Conservation (phyloP, 2,113 vertebrate species). For the Microtus ochrogaster region DNA sequence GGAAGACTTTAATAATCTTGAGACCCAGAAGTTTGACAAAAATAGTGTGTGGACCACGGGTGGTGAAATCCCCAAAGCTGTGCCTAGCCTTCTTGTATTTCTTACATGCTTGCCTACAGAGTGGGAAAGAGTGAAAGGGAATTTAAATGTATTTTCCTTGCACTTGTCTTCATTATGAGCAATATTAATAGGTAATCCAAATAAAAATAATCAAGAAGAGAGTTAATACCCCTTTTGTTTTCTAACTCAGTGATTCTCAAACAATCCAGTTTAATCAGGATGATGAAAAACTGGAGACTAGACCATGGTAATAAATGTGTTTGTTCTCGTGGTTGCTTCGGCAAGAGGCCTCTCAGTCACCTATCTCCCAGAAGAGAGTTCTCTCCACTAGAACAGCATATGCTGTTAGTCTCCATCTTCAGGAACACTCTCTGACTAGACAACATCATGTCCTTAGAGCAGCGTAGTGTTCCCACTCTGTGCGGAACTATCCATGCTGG, state of each 20-base stretch:
- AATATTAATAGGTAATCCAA: neutral
- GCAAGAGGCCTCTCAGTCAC: constrained; percentile 41
- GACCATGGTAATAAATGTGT: constrained; percentile 35
- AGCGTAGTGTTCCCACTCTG: constrained; percentile 17
- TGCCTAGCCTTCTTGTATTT: constrained; percentile 13
- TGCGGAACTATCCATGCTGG: constrained; percentile 31
- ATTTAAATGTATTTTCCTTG: constrained; percentile 59
- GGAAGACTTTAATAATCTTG: constrained; percentile 52
- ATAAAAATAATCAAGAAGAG: constrained; percentile 43
- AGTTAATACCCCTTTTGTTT: constrained; percentile 29
- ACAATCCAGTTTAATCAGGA: constrained; percentile 13
- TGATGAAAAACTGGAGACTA: constrained; percentile 41
- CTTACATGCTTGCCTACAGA: constrained; percentile 13
- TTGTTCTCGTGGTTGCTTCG: neutral
- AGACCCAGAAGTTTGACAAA: neutral
- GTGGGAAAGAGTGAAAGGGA: constrained; percentile 21
- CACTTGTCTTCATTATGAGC: constrained; percentile 33
- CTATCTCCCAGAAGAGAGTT: constrained; percentile 39
- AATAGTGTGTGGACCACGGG: neutral
- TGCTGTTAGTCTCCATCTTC: constrained; percentile 52
- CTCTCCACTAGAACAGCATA: constrained; percentile 50
- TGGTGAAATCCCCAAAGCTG: neutral
- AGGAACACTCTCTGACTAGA: constrained; percentile 64
- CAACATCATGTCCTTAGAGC: constrained; percentile 56
- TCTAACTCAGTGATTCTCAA: constrained; percentile 11